Evolutionary conservation across 2,888 invertebrate species (phyloP), one percentile per base, ranked within the genome.

Genomic region (Dasysyrphus albostriatus): DNA sequence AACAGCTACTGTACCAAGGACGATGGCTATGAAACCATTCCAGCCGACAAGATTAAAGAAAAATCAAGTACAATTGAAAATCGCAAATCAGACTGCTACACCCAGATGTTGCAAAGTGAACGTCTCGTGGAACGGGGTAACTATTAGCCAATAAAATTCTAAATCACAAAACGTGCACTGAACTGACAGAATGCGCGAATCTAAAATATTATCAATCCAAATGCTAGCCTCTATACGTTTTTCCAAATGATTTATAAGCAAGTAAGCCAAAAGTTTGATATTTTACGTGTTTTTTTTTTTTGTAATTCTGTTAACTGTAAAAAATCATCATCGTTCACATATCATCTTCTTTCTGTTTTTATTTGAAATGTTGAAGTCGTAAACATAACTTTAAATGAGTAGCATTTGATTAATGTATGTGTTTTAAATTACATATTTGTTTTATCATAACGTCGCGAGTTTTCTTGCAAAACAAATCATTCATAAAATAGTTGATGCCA

Each of bases 11-110:
- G 92, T 19, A 91, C 91, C 24, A 92, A 92, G 81, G 95, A 95
- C 90, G 95, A 95, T n/a, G 95, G 95, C 0, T 95, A 95, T 89
- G 95, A 95, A 91, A 95, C 95, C 4, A 93, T 93, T 88, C 93
- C 93, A 14, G 93, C 92, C 19, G 91, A 92, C 88, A 88, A 89
- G 74, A 89, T 88, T 6, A 89, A 88, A 75, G 82, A 80, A 61
- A 88, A 88, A 72, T 89, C 89, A 51, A 89, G 89, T 67, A 88
- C 89, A 32, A 89, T 91, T 34, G 91, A 91, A 74, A 92, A 92
- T 88, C 91, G 92, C 32, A 92, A 92, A 79, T 92, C 92, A n/a
- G 93, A 92, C 88, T 91, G 93, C 78, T 92, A 92, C 88, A 90
- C 92, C 34, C 92, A 90, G 72, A 90, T 92, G 89, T 77, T 92